Conservation (phyloP, 2,888 invertebrate genomes). For the Laspeyria flexula region DNA sequence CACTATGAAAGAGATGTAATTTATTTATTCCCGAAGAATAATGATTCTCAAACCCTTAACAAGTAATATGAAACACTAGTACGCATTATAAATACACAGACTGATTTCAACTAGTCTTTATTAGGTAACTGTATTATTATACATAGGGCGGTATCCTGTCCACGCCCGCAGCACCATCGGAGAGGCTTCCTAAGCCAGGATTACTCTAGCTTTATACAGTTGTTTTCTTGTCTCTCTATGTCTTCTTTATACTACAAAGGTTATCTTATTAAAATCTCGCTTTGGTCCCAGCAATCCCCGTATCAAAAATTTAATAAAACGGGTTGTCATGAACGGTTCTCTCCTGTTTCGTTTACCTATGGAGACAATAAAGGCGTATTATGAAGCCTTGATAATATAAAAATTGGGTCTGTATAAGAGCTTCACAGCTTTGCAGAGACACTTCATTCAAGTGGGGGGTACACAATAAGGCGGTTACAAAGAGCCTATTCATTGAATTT, state of each 20-base stretch:
- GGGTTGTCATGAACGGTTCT: constrained; percentile 27
- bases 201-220: constrained; percentile 55
- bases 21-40: too few species aligned
- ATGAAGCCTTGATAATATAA: constrained; percentile 48
- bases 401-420: constrained; percentile 52
- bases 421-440: constrained; percentile 40
- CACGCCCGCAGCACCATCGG: constrained; percentile 24
- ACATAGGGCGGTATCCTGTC: constrained; percentile 33
- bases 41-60: too few species aligned
- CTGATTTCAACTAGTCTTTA: too few species aligned
- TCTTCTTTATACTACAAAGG: constrained; percentile 44
- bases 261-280: constrained; percentile 37
- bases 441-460: constrained; percentile 52
- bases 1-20: too few species aligned
- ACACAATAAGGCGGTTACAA: constrained; percentile 62
- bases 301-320: constrained; percentile 35
- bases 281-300: constrained; percentile 21
- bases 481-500: constrained; percentile 61
- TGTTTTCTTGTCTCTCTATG: constrained; percentile 44
- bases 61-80: too few species aligned
- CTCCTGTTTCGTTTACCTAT: constrained; percentile 13
- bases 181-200: constrained; percentile 66
- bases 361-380: constrained; percentile 26
- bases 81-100: too few species aligned
- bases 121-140: too few species aligned